Base-by-base conservation (phyloP, 2,113 vertebrate genomes). In the Sinocyclocheilus grahami region DNA sequence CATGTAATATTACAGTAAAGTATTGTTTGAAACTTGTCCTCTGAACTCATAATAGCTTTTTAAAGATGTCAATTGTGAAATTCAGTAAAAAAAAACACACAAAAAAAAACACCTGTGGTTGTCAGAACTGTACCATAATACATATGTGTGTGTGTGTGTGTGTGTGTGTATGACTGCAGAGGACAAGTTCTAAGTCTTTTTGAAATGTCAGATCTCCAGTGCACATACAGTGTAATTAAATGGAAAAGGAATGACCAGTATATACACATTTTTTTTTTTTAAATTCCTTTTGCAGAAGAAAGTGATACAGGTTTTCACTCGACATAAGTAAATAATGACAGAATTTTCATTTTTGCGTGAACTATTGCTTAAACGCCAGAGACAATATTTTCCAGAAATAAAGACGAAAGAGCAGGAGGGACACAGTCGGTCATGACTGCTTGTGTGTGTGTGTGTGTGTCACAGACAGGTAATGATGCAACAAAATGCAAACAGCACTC, bases 401-500 rank as follows among this genome's bases (percentile, higher is more conserved):
- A 83, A 83, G 63, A 88, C 79, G 33, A 88, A 87, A 86, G 78
- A 51, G 48, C 65, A 53, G 58, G 20, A 67, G 67, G 58, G 27
- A 76, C 46, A 30, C 58, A 37, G 62, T 69, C 60, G 53, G 63
- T 53, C 33, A 12, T 55, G 13, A 12, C 30, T 53, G 22, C 30
- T 67, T 86, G 69, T 81, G 65, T 76, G 60, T 55, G 65, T 72
- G 67, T 65, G 86, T 83, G n/a, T 71, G 46, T 33, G 65, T 33
- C 14, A 71, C 37, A 71, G 67, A 63, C 48, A 62, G 79, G 76
- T 84, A 63, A 79, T 88, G 86, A 89, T 89, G 86, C 78, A 87
- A 85, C 74, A 80, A 80, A 27, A 77, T 69, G 89, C 76, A 86
- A 90, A 82, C 46, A 77, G 22, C 82, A 80, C 24, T 13, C 30